Base-by-base conservation (phyloP, 2,888 invertebrate genomes). In the Patella ulyssiponensis region DNA sequence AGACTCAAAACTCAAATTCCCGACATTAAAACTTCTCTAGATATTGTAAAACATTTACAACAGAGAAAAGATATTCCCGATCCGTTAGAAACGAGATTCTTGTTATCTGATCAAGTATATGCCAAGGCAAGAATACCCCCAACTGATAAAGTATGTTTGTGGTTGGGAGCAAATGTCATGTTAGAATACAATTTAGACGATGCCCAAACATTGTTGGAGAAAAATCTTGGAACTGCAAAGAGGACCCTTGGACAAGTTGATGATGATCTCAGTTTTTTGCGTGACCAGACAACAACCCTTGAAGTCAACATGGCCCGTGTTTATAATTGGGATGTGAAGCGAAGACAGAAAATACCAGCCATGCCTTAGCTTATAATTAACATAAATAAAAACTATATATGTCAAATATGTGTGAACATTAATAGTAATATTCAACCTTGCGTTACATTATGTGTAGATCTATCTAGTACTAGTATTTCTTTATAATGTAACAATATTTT, bases 261-360 rank as follows among this genome's bases (percentile, higher is more conserved):
- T 87, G 95, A 96, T 90, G 98, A 98, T 93, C 94, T 98, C 86
- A 97, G 98, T 92, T 98, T 97, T 92, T 93, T 98, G 77, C 94
- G 98, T 89, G 98, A 99, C 93, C 99, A 99, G 92, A 96, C 97
- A 89, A 99, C 99, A 20, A 99, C 98, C 27, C 97, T 97, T 71
- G 99, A 99, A 94, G 99, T 99, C 44, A 99, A 98, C 92, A 98
- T 99, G 97, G 98, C 99, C 53, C 94, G 99, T 90, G 97, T 99
- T 44, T 98, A 96, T 92, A 99, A 99, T 92, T 98, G 98, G 98
- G 97, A 98, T 93, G 97, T 99, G 3, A 98, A 98, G 92, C 94
- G 95, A 90, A 94, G 97, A 83, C 96, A 97, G 92, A 95, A 95
- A 64, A 78, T 79, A 70, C 80, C 82, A 11, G 69, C 75, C 12